Percentiles rank a stretch among this genome's conserved stretches.
Evolutionary conservation across 2,888 invertebrate species (phyloP).

Genomic region (Pelosia muscerda): DNA sequence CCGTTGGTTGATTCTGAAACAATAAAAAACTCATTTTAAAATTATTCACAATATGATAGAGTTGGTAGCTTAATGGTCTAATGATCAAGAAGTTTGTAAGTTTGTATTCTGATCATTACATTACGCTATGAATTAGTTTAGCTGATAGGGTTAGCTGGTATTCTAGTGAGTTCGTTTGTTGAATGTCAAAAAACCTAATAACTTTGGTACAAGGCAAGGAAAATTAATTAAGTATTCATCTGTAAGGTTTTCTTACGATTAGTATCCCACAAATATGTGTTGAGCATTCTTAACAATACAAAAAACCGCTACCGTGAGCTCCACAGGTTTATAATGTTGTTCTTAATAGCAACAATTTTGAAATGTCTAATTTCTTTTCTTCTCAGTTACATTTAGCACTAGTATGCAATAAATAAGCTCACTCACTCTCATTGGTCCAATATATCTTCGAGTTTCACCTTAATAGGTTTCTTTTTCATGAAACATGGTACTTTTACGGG

Average conservation of each 20-base stretch:
- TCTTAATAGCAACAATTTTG: background rate
- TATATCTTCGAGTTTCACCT: slow-evolving; percentile 72
- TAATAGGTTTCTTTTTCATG: slow-evolving; percentile 63
- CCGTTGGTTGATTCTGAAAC: slow-evolving; percentile 71
- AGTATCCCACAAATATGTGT: background rate
- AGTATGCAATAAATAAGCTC: slow-evolving; percentile 2
- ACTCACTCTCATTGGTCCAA: slow-evolving; percentile 56
- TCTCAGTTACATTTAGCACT: slow-evolving; percentile 7
- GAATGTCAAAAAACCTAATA: background rate
- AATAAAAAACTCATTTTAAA: slow-evolving; percentile 45
- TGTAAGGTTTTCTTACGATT: too few species aligned
- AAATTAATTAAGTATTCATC: background rate
- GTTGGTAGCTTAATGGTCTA: too few species aligned
- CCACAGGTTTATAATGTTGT: background rate
- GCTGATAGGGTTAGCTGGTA: too few species aligned
- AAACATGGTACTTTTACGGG: slow-evolving; percentile 72
- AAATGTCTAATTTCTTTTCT: background rate
- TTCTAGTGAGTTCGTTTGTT: too few species aligned
- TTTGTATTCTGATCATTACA: too few species aligned
- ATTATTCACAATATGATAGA: background rate
- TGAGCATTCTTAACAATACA: background rate
- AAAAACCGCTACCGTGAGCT: background rate
- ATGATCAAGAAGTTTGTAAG: too few species aligned
- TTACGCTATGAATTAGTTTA: too few species aligned
- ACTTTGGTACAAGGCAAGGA: background rate